Evolutionary conservation across 2,888 invertebrate genomes (phyloP).

Genomic region (Abrostola tripartita): DNA sequence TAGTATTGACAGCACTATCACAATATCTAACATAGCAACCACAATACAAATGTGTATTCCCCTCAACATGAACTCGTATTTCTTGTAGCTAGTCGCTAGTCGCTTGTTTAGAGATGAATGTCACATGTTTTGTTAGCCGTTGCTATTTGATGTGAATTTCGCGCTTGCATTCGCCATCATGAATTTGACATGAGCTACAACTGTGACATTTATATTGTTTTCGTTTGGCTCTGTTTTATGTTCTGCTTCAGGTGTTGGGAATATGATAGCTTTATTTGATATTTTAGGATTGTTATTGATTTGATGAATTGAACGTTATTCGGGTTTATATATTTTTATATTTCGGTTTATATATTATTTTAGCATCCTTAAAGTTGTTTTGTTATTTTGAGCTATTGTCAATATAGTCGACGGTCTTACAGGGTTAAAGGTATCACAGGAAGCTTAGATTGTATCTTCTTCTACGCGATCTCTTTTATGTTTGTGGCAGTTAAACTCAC

Average conservation of each 20-base stretch:
- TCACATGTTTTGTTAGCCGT: constrained; percentile 57
- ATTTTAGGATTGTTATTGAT: not conserved
- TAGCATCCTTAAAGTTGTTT: too few species aligned
- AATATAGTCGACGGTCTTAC: too few species aligned
- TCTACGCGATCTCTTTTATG: constrained; percentile 18
- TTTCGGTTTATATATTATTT: too few species aligned
- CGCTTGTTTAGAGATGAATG: constrained; percentile 66
- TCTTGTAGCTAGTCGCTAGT: constrained; percentile 59
- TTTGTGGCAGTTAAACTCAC: not conserved
- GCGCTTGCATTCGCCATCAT: constrained; percentile 63
- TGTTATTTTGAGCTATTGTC: not conserved
- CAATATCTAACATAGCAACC: constrained; percentile 26
- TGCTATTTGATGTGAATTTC: constrained; percentile 67
- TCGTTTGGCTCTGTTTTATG: constrained; percentile 14
- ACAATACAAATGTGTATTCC: constrained; percentile 50
- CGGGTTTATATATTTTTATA: too few species aligned
- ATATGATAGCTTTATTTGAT: not conserved
- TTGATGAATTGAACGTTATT: too few species aligned
- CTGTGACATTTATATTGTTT: constrained; percentile 40
- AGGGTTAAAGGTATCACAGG: too few species aligned
- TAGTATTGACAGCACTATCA: constrained; percentile 34
- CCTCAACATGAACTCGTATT: constrained; percentile 63
- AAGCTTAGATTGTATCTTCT: too few species aligned
- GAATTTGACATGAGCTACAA: constrained; percentile 74
- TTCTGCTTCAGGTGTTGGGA: constrained; percentile 4